A percentile compares a stretch with the other conserved stretches of the same genome.
phyloP scores from a whole-genome alignment of 2,888 invertebrate genomes.

The Synergus japonicus region DNA sequence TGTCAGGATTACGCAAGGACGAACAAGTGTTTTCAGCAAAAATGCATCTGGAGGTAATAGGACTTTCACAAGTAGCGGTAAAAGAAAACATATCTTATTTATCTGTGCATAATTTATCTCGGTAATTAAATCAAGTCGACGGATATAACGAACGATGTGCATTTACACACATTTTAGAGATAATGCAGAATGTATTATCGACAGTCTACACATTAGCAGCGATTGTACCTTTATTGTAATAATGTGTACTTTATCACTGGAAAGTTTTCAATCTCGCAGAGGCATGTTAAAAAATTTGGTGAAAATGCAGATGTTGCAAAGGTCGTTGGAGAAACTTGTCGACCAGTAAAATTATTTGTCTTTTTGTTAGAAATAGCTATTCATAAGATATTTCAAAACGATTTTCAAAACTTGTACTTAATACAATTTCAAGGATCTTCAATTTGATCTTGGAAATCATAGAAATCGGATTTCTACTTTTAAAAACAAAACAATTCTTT shows the following conservation, averaged over 20 bases:
- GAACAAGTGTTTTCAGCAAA: slow-evolving; percentile 20
- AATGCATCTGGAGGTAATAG: slow-evolving; percentile 19
- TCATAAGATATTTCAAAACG: not conserved
- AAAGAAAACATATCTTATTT: slow-evolving; percentile 34
- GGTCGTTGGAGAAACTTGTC: not conserved
- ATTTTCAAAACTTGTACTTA: too few species aligned
- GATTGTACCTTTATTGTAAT: not conserved
- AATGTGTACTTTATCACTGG: slow-evolving; percentile 17
- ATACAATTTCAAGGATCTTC: too few species aligned
- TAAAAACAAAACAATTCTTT: not conserved
- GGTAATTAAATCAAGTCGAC: slow-evolving; percentile 39
- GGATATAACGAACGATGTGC: slow-evolving; percentile 14
- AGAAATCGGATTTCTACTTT: not conserved
- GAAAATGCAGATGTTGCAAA: not conserved
- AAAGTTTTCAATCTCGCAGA: not conserved
- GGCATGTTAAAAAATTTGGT: not conserved
- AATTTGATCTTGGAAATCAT: too few species aligned
- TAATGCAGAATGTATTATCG: slow-evolving; percentile 2
- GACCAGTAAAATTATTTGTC: not conserved
- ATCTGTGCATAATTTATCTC: slow-evolving; percentile 29
- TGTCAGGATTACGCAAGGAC: slow-evolving; percentile 18
- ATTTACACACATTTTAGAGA: slow-evolving; percentile 1
- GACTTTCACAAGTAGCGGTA: slow-evolving; percentile 28
- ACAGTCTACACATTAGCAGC: not conserved
- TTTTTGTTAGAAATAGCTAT: not conserved